These are phyloP conservation scores for Homalodisca vitripennis DNA, from an alignment of 1,140 invertebrate species.

Conservation along the genomic window DNA sequence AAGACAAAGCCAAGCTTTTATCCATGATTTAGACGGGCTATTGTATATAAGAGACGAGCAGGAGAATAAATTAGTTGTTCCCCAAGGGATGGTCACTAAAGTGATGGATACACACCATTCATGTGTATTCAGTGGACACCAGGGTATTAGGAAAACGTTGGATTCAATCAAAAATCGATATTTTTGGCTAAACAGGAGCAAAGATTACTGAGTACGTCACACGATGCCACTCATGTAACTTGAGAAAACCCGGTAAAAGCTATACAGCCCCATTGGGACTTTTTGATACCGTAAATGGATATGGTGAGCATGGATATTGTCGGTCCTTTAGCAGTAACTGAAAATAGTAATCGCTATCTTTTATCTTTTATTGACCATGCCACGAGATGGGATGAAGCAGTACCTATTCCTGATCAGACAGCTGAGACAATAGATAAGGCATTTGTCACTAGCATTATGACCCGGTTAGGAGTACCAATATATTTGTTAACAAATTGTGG, in stretches of 20 bases:
- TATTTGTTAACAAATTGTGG: conserved; percentile 39
- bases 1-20: background rate
- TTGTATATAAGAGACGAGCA: background rate
- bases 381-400: conserved; percentile 42
- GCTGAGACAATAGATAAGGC: conserved; percentile 37
- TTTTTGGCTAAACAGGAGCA: too few relatives aligned
- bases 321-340: conserved; percentile 39
- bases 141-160: background rate
- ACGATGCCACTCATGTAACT: too few relatives aligned
- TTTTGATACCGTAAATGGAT: background rate
- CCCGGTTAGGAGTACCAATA: conserved; percentile 38
- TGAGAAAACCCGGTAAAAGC: too few relatives aligned
- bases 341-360: conserved; percentile 37
- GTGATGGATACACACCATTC: background rate
- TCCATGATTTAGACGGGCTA: conserved; percentile 1
- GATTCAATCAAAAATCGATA: background rate
- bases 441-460: conserved; percentile 39
- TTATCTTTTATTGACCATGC: conserved; percentile 41
- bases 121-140: background rate
- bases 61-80: background rate
- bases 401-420: conserved; percentile 40
- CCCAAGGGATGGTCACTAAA: background rate
- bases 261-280: background rate
- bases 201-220: background rate
- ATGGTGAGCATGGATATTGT: conserved; percentile 30